Conservation (phyloP, 1,140 invertebrate species). For the Danaus plexippus region DNA sequence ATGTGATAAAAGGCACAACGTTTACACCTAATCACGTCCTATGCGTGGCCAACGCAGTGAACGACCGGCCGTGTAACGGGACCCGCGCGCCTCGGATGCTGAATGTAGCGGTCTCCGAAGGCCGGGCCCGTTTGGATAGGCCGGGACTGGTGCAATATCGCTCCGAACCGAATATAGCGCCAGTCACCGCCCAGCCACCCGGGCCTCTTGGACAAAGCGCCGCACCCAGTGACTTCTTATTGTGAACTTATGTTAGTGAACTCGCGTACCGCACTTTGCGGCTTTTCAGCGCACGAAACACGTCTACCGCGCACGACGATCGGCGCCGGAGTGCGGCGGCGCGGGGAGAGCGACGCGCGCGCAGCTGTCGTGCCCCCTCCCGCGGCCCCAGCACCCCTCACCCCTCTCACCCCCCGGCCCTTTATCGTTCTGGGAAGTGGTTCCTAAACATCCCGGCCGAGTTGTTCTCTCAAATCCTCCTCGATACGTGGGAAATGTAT, state of each 20-base stretch:
- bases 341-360: conserved; percentile 53
- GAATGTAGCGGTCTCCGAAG: conserved; percentile 63
- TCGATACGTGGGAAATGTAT: conserved; percentile 37
- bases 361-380: conserved; percentile 52
- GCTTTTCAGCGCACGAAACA: conserved; percentile 16
- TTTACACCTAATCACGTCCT: conserved; percentile 69
- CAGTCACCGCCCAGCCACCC: conserved; percentile 64
- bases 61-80: conserved; percentile 67
- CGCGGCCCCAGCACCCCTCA: conserved; percentile 4
- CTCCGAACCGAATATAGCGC: conserved; percentile 62
- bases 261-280: conserved; percentile 47
- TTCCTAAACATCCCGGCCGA: conserved; percentile 66
- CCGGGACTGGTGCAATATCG: conserved; percentile 71
- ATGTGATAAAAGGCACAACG: conserved; percentile 61
- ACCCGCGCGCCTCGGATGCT: conserved; percentile 65
- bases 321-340: conserved; percentile 47
- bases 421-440: conserved; percentile 70
- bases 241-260: conserved; percentile 39
- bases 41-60: conserved; percentile 66
- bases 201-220: conserved; percentile 55
- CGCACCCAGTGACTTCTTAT: conserved; percentile 25
- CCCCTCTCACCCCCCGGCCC: conserved; percentile 39
- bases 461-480: conserved; percentile 43
- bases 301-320: conserved; percentile 28
- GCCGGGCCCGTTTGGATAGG: conserved; percentile 66